Evolutionary conservation across 2,888 invertebrate genomes (phyloP), one percentile per base, ranked within the genome.

Genomic region (Pollenia amentaria): DNA sequence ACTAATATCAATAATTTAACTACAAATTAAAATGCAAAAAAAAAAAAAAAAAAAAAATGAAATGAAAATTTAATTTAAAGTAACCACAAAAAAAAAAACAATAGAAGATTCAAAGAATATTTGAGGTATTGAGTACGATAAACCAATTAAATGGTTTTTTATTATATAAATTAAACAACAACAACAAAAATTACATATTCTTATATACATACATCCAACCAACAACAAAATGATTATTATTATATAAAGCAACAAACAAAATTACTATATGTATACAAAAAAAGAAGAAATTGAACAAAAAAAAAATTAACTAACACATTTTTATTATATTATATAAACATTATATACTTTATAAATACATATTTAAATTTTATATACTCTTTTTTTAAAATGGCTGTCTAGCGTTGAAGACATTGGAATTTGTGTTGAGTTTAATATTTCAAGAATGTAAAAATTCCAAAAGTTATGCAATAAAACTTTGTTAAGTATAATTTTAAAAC

Each of bases 101-200:
- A 46, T 16, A 51, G 40, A 64, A 51, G 16, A 53, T 67, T 62
- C n/a, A 18, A 53, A 53, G 29, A 64, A 65, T 62, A 57, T 81
- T 80, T 72, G 44, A 16, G 21, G n/a, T 60, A 80, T 69, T 60
- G 60, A 72, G 29, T 42, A 42, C 53, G 44, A 29, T 40, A 44
- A 44, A 79, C 65, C 86, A 75, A 85, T 72, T 84, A 81, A 87
- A 82, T 75, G 80, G 88, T 87, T 88, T 29, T 88, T 89, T 90
- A 89, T 90, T 90, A 60, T 83, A 77, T 65, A 77, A 80, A 69
- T 78, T 65, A 60, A 65, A 70, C 1, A 60, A 55, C 9, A 60
- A 55, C 9, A 57, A 73, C 18, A 78, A 79, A 79, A 80, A 75
- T 53, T 72, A 77, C 16, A 77, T 67, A 84, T 73, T 79, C 80